These are phyloP conservation scores for Orchesella cincta DNA, from an alignment of 1,140 invertebrate species.

Conservation along the genomic window DNA sequence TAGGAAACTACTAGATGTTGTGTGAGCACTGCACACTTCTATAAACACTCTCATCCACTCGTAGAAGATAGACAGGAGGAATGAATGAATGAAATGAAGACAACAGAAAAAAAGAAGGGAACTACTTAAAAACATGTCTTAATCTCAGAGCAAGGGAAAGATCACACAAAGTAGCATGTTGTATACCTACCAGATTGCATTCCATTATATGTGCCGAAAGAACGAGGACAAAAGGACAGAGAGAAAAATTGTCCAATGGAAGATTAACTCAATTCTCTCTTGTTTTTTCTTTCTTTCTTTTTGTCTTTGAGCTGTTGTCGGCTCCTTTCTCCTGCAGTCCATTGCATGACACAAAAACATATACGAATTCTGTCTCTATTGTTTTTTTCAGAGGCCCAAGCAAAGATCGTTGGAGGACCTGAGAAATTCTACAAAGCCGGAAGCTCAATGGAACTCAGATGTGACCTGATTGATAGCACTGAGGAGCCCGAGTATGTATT, in stretches of 20 bases:
- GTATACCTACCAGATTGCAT: too few species aligned
- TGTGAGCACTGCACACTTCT: too few species aligned
- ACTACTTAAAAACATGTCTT: constrained; percentile 1
- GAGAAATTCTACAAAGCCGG: constrained; percentile 85
- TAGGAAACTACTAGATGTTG: too few species aligned
- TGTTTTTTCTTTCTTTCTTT: constrained; percentile 3
- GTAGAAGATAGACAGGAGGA: not conserved
- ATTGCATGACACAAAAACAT: not conserved
- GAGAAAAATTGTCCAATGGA: constrained; percentile 24
- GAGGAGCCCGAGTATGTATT: constrained; percentile 77
- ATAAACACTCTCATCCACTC: not conserved
- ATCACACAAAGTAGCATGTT: too few species aligned
- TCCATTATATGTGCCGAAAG: not conserved
- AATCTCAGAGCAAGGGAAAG: not conserved
- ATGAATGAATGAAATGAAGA: too few species aligned
- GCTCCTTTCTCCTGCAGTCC: not conserved
- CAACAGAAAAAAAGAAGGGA: not conserved
- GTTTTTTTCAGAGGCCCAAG: constrained; percentile 72
- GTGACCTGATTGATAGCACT: constrained; percentile 76
- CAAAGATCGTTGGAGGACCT: constrained; percentile 77
- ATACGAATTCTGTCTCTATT: not conserved
- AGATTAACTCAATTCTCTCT: constrained; percentile 27
- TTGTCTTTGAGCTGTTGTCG: not conserved
- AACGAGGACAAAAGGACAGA: constrained; percentile 1
- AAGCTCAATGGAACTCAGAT: constrained; percentile 75